These are phyloP conservation scores for Euwallacea similis DNA, from an alignment of 1,140 invertebrate species.

Conservation along the genomic window DNA sequence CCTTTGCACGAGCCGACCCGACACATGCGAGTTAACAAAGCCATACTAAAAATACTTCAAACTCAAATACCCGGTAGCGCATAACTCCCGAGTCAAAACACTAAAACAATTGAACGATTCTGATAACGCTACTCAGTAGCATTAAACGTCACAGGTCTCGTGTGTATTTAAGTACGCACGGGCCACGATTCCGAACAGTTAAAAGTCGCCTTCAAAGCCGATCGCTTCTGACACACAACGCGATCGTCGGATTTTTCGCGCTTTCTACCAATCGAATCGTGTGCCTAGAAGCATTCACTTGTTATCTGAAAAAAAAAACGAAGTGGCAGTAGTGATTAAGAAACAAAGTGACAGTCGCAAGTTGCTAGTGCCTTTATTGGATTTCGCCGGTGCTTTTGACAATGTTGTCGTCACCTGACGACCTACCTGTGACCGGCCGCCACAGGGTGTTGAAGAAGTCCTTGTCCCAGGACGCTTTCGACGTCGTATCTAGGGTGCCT, in stretches of 20 bases:
- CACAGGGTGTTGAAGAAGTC: conserved; percentile 44
- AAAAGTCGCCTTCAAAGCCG: conserved; percentile 7
- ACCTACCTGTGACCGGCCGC: conserved; percentile 36
- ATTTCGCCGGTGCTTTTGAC: conserved; percentile 31
- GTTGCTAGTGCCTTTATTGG: conserved; percentile 22
- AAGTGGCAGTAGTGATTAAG: background rate
- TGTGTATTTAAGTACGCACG: conserved; percentile 11
- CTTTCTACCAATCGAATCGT: too few relatives aligned
- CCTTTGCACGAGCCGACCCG: too few relatives aligned
- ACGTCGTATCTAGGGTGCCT: conserved; percentile 45
- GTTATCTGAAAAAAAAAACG: background rate
- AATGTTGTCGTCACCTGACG: conserved; percentile 47
- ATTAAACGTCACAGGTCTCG: conserved; percentile 10
- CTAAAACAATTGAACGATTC: conserved; percentile 4
- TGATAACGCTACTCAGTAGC: conserved; percentile 2
- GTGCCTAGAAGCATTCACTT: too few relatives aligned
- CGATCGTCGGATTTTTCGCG: too few relatives aligned
- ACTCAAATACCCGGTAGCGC: background rate
- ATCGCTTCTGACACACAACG: too few relatives aligned
- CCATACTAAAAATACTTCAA: too few relatives aligned
- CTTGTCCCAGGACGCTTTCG: conserved; percentile 41
- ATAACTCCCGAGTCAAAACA: background rate
- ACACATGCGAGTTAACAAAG: too few relatives aligned
- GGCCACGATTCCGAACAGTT: conserved; percentile 3
- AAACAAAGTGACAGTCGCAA: background rate